Evolutionary conservation across 2,113 vertebrate species (phyloP).

Genomic region (Apteryx owenii): DNA sequence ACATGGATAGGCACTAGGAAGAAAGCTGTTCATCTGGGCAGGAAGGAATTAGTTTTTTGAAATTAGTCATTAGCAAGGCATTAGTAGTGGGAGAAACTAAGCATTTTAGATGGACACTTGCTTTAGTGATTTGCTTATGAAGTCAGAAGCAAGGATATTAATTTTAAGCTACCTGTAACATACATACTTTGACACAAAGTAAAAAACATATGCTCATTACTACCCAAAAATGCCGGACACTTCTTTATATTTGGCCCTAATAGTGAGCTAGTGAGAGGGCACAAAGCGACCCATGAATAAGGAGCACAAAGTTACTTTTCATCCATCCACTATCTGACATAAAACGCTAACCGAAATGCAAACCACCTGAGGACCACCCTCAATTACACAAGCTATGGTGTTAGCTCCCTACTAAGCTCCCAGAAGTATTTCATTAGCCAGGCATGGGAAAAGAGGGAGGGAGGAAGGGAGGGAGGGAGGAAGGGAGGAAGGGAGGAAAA

Average conservation of each 20-base stretch:
- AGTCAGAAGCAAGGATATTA: neutral
- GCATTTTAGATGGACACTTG: rapidly evolving
- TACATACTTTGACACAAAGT: neutral
- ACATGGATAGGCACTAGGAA: neutral
- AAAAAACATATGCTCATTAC: neutral
- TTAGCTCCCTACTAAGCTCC: neutral
- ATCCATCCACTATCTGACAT: neutral
- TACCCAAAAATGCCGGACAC: neutral
- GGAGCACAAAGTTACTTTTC: neutral
- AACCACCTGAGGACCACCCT: neutral
- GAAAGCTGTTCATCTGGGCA: neutral
- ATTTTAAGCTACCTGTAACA: neutral
- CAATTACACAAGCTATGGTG: neutral
- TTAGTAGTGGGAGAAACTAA: neutral
- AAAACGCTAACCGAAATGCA: neutral
- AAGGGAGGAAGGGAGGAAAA: neutral
- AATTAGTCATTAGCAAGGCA: neutral
- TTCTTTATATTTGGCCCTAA: neutral
- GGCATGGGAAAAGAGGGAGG: too few relatives aligned
- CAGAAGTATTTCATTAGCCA: neutral
- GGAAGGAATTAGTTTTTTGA: neutral
- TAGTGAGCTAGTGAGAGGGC: neutral
- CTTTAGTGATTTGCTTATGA: neutral
- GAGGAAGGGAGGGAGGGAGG: neutral
- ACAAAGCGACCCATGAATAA: neutral